A percentile compares a stretch with the other conserved stretches of the same genome.
phyloP scores from a whole-genome alignment of 2,797 vertebrate species.

The Pseudochirops cupreus region DNA sequence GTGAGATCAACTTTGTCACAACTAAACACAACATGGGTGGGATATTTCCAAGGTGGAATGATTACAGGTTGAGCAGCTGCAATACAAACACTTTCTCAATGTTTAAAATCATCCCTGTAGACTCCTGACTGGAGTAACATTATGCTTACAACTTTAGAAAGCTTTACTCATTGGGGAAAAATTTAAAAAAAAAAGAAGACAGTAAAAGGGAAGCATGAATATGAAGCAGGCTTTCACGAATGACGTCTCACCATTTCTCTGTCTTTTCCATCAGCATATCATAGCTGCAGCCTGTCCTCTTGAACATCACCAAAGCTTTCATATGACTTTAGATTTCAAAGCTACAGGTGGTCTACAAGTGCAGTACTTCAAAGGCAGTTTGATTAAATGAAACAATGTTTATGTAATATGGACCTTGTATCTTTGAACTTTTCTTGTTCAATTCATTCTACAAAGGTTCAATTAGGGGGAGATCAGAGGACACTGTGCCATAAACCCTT shows the following conservation, averaged over 20 bases:
- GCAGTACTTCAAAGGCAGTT: conserved; percentile 92
- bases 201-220: conserved; percentile 75
- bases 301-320: conserved; percentile 79
- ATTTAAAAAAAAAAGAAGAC: conserved; percentile 59
- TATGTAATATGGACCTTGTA: conserved; percentile 83
- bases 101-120: conserved; percentile 42
- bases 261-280: conserved; percentile 67
- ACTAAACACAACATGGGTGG: conserved; percentile 41
- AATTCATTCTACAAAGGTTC: conserved; percentile 91
- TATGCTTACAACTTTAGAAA: conserved; percentile 71
- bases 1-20: conserved; percentile 26
- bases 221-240: conserved; percentile 77
- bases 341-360: conserved; percentile 90
- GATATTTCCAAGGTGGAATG: conserved; percentile 70
- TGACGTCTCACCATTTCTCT: conserved; percentile 59
- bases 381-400: conserved; percentile 89
- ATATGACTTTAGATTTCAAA: conserved; percentile 91
- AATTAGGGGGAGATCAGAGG: conserved; percentile 92
- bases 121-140: conserved; percentile 36
- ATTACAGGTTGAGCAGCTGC: conserved; percentile 61
- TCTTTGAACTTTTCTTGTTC: conserved; percentile 92
- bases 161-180: conserved; percentile 26
- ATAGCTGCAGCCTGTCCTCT: conserved; percentile 69
- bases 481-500: conserved; percentile 72
- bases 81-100: conserved; percentile 66